Evolutionary conservation across 92 coral and sea anemone genomes (phyloP).

Genomic region (Zoanthus solanderi): DNA sequence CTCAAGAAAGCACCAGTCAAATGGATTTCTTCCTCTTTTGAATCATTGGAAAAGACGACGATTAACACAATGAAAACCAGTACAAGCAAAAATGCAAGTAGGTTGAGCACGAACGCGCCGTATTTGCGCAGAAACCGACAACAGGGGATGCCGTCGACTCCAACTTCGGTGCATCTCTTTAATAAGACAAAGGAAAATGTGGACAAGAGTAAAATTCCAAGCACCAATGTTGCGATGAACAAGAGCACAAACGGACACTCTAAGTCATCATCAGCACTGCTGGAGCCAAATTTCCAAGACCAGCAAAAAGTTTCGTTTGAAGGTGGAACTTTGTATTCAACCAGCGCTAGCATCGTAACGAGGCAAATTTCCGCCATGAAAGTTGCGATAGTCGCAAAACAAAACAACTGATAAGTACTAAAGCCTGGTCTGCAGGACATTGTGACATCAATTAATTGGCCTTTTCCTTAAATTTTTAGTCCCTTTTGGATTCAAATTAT

Average conservation of each 20-base stretch:
- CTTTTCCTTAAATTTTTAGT: neutral
- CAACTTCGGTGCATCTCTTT: constrained; percentile 42
- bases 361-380: constrained; percentile 66
- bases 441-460: neutral
- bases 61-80: constrained; percentile 56
- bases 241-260: constrained; percentile 65
- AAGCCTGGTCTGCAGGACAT: constrained; percentile 11
- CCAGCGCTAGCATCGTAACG: constrained; percentile 57
- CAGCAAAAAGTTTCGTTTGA: constrained; percentile 58
- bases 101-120: constrained; percentile 48
- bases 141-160: constrained; percentile 36
- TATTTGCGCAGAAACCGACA: constrained; percentile 54
- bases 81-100: constrained; percentile 53
- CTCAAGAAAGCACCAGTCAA: constrained; percentile 57
- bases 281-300: constrained; percentile 59
- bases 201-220: constrained; percentile 43
- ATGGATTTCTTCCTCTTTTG: neutral
- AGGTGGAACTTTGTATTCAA: constrained; percentile 18
- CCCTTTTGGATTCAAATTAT: too few relatives aligned
- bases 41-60: constrained; percentile 41
- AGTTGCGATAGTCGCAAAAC: constrained; percentile 44
- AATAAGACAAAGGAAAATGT: constrained; percentile 49
- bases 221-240: constrained; percentile 52
- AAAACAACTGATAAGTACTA: constrained; percentile 55
- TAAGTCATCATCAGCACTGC: constrained; percentile 18